These are phyloP conservation scores for Catharus ustulatus DNA, from an alignment of 2,797 vertebrate genomes.

Conservation along the genomic window DNA sequence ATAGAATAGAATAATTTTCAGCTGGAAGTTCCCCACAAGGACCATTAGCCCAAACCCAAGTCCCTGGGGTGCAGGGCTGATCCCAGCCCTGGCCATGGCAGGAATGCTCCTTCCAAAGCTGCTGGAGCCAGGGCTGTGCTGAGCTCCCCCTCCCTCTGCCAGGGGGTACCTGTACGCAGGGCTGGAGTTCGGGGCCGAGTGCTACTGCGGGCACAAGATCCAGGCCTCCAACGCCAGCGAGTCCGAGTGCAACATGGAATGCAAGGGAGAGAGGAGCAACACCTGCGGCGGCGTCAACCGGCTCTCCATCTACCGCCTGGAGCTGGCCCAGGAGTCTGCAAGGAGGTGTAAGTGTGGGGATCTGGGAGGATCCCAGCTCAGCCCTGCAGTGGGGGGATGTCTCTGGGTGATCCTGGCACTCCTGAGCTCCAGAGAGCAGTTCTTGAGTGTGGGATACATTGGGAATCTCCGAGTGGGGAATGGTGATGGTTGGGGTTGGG, in stretches of 20 bases:
- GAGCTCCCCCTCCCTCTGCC: not conserved
- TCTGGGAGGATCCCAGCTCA: fast-evolving
- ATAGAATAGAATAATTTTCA: not conserved
- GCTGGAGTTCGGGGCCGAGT: slow-evolving; percentile 96
- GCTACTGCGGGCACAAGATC: slow-evolving; percentile 97
- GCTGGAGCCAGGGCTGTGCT: fast-evolving
- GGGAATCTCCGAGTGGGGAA: not conserved
- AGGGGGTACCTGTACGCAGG: slow-evolving; percentile 95
- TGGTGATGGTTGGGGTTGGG: not conserved
- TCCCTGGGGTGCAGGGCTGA: not conserved
- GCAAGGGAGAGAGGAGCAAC: slow-evolving; percentile 90
- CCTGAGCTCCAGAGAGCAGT: fast-evolving
- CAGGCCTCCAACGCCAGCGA: slow-evolving; percentile 88
- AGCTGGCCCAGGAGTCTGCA: slow-evolving; percentile 94
- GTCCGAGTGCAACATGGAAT: slow-evolving; percentile 91
- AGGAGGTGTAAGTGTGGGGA: slow-evolving; percentile 86
- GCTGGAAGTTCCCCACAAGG: not conserved
- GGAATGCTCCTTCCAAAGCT: not conserved
- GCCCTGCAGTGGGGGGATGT: fast-evolving
- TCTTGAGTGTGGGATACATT: fast-evolving
- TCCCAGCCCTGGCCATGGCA: not conserved
- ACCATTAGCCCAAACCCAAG: fast-evolving
- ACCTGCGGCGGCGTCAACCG: slow-evolving; percentile 90
- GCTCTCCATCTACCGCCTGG: slow-evolving; percentile 92
- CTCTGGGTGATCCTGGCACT: fast-evolving